Percentiles rank a stretch among this genome's conserved stretches.
These are phyloP conservation scores for Sternotherus odoratus DNA, from an alignment of 2,797 vertebrate species.

Conservation along the genomic window DNA sequence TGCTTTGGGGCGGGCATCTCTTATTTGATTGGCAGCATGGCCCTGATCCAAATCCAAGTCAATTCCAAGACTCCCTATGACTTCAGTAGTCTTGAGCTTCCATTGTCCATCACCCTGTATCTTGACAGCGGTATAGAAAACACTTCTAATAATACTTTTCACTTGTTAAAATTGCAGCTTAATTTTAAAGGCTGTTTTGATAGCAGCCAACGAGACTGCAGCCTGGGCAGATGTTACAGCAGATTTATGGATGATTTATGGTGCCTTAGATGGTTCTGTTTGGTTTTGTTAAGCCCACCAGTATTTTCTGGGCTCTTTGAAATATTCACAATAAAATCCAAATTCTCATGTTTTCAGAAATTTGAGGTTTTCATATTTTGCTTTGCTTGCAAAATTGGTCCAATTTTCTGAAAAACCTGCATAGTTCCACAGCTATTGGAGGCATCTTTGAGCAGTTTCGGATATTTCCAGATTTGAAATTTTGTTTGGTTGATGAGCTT, in stretches of 20 bases:
- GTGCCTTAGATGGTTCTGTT: constrained; percentile 25
- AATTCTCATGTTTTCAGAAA: constrained; percentile 8
- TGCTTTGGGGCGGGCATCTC: constrained; percentile 45
- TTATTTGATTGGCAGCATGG: constrained; percentile 41
- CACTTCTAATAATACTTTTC: not conserved
- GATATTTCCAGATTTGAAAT: constrained; percentile 33
- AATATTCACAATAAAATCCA: constrained; percentile 20
- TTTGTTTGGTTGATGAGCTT: constrained; percentile 43
- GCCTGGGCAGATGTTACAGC: constrained; percentile 2
- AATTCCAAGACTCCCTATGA: constrained; percentile 19
- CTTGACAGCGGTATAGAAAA: not conserved
- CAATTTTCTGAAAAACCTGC: constrained; percentile 37
- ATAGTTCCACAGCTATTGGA: not conserved
- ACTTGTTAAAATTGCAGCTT: constrained; percentile 2
- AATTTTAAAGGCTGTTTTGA: constrained; percentile 43
- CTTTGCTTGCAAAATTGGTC: not conserved
- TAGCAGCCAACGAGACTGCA: constrained; percentile 12
- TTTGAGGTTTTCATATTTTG: constrained; percentile 15
- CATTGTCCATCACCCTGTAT: not conserved
- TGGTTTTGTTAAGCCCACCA: constrained; percentile 37
- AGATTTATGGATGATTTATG: constrained; percentile 38
- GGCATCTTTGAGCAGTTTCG: constrained; percentile 3
- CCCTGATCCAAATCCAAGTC: constrained; percentile 22
- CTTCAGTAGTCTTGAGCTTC: constrained; percentile 16
- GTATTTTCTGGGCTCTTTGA: constrained; percentile 13